Evolutionary conservation across 2,797 vertebrate species (phyloP).

Genomic region (Myotis findleyi): DNA sequence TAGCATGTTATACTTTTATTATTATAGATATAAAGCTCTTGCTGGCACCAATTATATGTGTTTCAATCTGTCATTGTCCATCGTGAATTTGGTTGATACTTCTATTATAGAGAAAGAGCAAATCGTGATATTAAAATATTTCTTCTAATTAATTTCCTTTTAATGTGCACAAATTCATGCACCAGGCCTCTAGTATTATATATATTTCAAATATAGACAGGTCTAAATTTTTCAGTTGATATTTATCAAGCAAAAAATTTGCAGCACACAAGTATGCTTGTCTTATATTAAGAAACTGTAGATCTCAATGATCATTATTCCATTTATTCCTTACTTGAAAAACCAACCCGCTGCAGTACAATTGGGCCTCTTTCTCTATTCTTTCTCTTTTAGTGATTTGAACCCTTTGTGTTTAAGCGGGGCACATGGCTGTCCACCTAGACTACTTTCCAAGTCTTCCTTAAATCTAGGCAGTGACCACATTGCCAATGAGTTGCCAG

Average conservation of each 20-base stretch:
- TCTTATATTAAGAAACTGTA: not conserved
- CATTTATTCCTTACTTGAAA: conserved; percentile 5
- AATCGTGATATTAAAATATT: too few species aligned
- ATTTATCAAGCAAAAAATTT: conserved; percentile 1
- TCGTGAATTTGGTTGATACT: too few species aligned
- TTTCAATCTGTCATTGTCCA: too few species aligned
- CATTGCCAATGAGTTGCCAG: not conserved
- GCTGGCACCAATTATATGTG: too few species aligned
- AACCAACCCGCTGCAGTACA: not conserved
- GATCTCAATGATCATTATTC: not conserved
- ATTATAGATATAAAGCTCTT: too few species aligned
- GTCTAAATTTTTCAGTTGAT: not conserved
- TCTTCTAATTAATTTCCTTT: too few species aligned
- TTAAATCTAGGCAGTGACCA: not conserved
- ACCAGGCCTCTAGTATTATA: too few species aligned
- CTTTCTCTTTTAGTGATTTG: not conserved
- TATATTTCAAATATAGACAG: not conserved
- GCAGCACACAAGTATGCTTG: not conserved
- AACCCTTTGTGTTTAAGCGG: not conserved
- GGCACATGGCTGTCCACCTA: not conserved
- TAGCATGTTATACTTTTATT: too few species aligned
- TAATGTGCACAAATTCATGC: too few species aligned
- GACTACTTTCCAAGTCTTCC: not conserved
- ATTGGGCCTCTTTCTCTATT: not conserved
- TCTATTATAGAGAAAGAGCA: too few species aligned